These are phyloP conservation scores for Doryteuthis pealeii DNA, from an alignment of 1,140 invertebrate genomes.

Conservation along the genomic window DNA sequence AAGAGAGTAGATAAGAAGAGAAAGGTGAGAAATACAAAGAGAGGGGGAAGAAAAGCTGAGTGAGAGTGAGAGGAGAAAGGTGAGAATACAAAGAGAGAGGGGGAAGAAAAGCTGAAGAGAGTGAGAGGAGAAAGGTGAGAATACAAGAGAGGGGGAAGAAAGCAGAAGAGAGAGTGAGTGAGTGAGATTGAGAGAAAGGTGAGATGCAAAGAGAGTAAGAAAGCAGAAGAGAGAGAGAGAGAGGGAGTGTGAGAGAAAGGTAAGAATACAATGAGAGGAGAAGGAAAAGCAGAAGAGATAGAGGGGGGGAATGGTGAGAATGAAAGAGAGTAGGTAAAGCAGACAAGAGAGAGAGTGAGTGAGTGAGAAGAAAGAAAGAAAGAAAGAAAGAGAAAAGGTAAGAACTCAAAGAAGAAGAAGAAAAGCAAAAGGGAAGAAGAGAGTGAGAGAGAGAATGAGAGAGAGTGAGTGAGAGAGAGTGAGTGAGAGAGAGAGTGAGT, in stretches of 20 bases:
- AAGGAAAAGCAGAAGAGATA: too few relatives aligned
- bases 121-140: background rate
- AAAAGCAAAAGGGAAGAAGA: background rate
- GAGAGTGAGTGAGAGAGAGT: background rate
- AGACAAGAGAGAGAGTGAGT: background rate
- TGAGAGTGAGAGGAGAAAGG: background rate
- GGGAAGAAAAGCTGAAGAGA: background rate
- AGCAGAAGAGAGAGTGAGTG: background rate
- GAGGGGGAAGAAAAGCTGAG: too few relatives aligned
- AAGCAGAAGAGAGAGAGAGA: background rate
- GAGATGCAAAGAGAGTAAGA: background rate
- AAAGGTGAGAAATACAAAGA: too few relatives aligned
- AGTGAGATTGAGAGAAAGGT: background rate
- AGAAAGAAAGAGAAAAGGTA: background rate
- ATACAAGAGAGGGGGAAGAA: background rate
- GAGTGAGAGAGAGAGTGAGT: too few relatives aligned
- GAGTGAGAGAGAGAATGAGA: background rate
- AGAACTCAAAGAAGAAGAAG: background rate
- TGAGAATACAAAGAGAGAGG: background rate
- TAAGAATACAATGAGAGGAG: too few relatives aligned
- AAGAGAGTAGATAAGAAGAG: too few relatives aligned
- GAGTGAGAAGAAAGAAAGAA: background rate
- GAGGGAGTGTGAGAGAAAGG: too few relatives aligned
- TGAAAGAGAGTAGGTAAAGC: background rate
- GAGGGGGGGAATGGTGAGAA: background rate